A percentile compares a stretch with the other conserved stretches of the same genome.
phyloP scores from a whole-genome alignment of 2,113 vertebrate species.

The Caranx ignobilis region DNA sequence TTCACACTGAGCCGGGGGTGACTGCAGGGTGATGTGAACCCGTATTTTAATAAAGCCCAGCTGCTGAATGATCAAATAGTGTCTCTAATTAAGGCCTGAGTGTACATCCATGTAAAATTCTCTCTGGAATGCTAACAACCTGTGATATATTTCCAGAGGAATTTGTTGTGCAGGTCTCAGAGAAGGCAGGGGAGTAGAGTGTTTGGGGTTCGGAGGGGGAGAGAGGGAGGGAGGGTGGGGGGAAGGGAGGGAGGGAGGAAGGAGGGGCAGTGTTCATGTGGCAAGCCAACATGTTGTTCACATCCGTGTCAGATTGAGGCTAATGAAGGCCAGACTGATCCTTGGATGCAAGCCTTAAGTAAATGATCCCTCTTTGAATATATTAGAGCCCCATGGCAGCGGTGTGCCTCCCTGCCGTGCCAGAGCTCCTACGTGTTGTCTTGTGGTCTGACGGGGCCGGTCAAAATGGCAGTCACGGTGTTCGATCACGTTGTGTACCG shows the following conservation, averaged over 20 bases:
- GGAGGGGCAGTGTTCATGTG: conserved; percentile 67
- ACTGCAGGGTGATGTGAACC: conserved; percentile 55
- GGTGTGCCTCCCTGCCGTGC: conserved; percentile 41
- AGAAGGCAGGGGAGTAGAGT: conserved; percentile 40
- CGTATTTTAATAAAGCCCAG: conserved; percentile 76
- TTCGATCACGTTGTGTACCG: conserved; percentile 34
- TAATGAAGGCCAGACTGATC: conserved; percentile 81
- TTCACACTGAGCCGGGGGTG: conserved; percentile 57
- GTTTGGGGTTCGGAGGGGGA: conserved; percentile 40
- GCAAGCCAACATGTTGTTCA: conserved; percentile 79
- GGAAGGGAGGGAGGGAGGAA: conserved; percentile 35
- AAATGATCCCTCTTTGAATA: conserved; percentile 80
- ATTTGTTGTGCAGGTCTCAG: conserved; percentile 69
- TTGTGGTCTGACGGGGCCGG: conserved; percentile 55
- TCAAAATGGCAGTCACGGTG: conserved; percentile 56
- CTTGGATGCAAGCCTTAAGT: conserved; percentile 74
- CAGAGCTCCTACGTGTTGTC: conserved; percentile 37
- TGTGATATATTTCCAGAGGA: conserved; percentile 79
- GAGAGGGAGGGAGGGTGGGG: conserved; percentile 39
- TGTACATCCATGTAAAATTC: conserved; percentile 73
- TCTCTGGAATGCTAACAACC: conserved; percentile 81
- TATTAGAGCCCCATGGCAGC: conserved; percentile 56
- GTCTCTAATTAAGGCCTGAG: conserved; percentile 78
- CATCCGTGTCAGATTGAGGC: conserved; percentile 80
- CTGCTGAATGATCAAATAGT: conserved; percentile 80